A percentile compares a stretch with the other conserved stretches of the same genome.
These are phyloP conservation scores for Peromyscus polionotus DNA, from an alignment of 2,113 vertebrate genomes.

Conservation along the genomic window DNA sequence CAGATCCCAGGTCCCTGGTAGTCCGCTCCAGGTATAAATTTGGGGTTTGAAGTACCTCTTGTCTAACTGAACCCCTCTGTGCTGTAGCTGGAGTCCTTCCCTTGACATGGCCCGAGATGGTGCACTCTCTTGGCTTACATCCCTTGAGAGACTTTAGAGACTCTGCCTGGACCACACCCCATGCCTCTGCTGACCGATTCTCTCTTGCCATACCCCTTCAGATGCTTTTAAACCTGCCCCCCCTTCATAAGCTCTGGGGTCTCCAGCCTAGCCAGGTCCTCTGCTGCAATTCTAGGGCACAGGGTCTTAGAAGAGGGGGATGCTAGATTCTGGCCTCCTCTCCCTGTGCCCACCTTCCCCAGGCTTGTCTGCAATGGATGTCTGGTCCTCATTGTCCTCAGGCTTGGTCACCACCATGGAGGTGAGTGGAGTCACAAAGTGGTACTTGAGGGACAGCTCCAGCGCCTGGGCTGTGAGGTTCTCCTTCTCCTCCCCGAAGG, in stretches of 20 bases:
- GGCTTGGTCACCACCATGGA: constrained; percentile 99
- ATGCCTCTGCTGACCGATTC: neutral
- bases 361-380: constrained; percentile 92
- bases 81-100: neutral
- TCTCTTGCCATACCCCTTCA: neutral
- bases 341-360: constrained; percentile 86
- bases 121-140: neutral
- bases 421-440: constrained; percentile 95
- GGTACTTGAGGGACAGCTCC: constrained; percentile 93
- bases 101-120: neutral
- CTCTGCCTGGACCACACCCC: neutral
- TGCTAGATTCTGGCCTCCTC: neutral
- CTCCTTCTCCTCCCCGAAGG: constrained; percentile 89
- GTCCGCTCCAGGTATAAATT: neutral
- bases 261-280: neutral
- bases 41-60: neutral
- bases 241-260: neutral
- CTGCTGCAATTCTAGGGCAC: neutral
- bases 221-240: neutral
- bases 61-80: constrained; percentile 8
- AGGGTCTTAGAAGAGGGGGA: neutral
- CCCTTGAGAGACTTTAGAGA: neutral
- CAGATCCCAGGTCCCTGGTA: neutral
- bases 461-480: constrained; percentile 89
- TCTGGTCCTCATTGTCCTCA: constrained; percentile 84